Percentiles rank a stretch among this genome's conserved stretches.
phyloP scores from a whole-genome alignment of 2,113 vertebrate species.

The Seriola dumerili region DNA sequence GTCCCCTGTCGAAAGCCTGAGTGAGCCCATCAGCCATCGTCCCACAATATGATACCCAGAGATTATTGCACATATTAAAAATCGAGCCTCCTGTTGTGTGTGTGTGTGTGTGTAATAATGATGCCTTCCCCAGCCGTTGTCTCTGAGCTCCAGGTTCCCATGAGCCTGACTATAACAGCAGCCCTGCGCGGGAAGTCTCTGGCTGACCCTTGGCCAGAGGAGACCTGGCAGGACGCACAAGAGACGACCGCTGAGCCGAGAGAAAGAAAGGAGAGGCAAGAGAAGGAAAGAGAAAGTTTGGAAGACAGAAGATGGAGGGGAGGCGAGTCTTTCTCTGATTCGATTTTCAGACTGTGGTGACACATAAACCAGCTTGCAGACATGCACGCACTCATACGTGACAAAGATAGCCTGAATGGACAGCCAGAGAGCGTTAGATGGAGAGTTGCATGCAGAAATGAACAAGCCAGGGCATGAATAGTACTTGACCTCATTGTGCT shows the following conservation, averaged over 20 bases:
- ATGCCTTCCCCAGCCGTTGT: slow-evolving; percentile 42
- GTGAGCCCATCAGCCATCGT: slow-evolving; percentile 1
- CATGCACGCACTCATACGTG: slow-evolving; percentile 7
- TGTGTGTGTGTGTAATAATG: slow-evolving; percentile 20
- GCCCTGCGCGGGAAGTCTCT: slow-evolving; percentile 38
- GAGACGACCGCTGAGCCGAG: background rate
- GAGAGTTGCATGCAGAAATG: slow-evolving; percentile 29
- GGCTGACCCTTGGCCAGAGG: slow-evolving; percentile 39
- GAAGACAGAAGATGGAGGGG: background rate
- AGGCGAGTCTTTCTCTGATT: slow-evolving; percentile 13
- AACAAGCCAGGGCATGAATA: slow-evolving; percentile 56
- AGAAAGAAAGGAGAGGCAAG: background rate
- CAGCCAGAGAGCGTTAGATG: slow-evolving; percentile 15
- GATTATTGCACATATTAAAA: slow-evolving; percentile 41
- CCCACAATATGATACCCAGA: slow-evolving; percentile 20
- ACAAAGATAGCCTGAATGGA: slow-evolving; percentile 27
- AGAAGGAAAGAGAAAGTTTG: background rate
- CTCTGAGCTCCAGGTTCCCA: slow-evolving; percentile 34
- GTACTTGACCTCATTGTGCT: slow-evolving; percentile 66
- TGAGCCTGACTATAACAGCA: slow-evolving; percentile 25
- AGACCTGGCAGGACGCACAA: slow-evolving; percentile 44
- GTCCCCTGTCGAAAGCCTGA: background rate
- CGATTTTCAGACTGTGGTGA: slow-evolving; percentile 43
- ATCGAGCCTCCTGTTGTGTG: background rate
- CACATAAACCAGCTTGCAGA: slow-evolving; percentile 38